Conservation (phyloP, 2,888 invertebrate species). For the Congeria kusceri region DNA sequence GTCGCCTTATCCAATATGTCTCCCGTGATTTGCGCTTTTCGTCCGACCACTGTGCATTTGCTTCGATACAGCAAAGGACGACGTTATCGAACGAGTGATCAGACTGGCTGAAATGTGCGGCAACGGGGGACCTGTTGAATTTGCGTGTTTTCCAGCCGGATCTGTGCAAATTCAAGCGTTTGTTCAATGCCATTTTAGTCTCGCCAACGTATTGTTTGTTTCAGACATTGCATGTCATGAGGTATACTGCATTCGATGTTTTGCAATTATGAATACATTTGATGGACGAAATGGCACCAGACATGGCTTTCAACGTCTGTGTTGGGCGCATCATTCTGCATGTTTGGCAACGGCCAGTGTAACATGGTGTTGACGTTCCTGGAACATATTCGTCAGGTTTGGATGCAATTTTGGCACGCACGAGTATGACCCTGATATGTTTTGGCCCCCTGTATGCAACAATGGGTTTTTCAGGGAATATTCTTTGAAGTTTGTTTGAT, state of each 20-base stretch:
- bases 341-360: neutral
- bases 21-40: too few species aligned
- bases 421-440: conserved; percentile 8
- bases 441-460: conserved; percentile 7
- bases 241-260: conserved; percentile 4
- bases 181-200: neutral
- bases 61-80: too few species aligned
- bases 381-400: neutral
- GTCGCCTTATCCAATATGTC: too few species aligned
- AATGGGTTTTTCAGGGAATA: conserved; percentile 4
- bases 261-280: neutral
- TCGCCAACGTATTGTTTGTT: neutral
- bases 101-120: too few species aligned
- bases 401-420: neutral
- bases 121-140: too few species aligned
- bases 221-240: conserved; percentile 1
- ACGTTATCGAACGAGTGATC: too few species aligned
- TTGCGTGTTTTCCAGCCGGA: too few species aligned
- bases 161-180: too few species aligned
- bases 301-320: too few species aligned
- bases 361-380: conserved; percentile 1
- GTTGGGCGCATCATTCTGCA: conserved; percentile 3
- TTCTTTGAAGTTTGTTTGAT: neutral
- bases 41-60: too few species aligned
- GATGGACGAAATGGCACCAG: too few species aligned